These are phyloP conservation scores for Peromyscus melanophrys DNA, from an alignment of 2,797 vertebrate genomes.

Conservation along the genomic window DNA sequence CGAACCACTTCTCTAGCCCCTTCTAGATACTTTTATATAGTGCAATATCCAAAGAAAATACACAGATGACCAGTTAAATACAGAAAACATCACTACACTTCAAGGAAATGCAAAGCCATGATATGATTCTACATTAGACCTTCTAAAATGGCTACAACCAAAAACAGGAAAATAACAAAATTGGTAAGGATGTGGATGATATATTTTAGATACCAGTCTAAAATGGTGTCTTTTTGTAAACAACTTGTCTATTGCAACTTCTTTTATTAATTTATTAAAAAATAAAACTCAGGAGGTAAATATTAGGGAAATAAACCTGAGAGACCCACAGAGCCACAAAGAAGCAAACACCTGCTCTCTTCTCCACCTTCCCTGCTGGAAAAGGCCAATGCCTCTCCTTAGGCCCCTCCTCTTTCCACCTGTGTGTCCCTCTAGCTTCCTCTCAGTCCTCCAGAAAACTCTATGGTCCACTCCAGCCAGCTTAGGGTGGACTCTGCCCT, in stretches of 20 bases:
- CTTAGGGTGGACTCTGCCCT: neutral
- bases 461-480: neutral
- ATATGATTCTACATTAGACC: neutral
- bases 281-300: neutral
- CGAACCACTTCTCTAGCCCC: neutral
- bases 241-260: neutral
- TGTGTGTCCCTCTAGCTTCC: neutral
- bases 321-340: neutral
- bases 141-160: neutral
- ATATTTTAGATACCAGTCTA: neutral
- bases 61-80: neutral
- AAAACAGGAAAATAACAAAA: conserved; percentile 23
- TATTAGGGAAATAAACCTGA: neutral
- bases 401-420: neutral
- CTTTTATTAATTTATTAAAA: neutral
- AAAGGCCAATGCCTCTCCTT: neutral
- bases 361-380: neutral
- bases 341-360: neutral
- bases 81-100: neutral
- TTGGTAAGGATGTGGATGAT: neutral
- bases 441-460: neutral
- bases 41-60: conserved; percentile 16
- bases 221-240: conserved; percentile 16
- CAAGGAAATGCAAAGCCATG: conserved; percentile 42
- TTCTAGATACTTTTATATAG: neutral